Evolutionary conservation across 2,888 invertebrate species (phyloP), one percentile per base, ranked within the genome.

Genomic region (Tuta absoluta): DNA sequence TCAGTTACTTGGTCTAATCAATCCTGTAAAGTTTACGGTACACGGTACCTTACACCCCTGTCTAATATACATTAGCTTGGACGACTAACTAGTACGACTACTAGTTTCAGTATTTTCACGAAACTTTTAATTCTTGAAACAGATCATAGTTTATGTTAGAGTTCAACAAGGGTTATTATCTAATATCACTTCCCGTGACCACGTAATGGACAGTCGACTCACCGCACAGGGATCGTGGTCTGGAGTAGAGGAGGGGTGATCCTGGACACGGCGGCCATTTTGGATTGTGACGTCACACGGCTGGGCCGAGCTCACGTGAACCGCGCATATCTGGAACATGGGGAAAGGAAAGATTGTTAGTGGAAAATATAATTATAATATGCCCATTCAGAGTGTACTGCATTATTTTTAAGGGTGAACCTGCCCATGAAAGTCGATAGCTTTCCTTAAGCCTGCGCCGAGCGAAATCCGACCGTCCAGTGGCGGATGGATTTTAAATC

Each of bases 281-380:
- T 49, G 21, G 14, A 69, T 73, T 70, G 74, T 73, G 76, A 73
- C 75, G 74, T 79, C 77, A 80, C 75, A 72, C 72, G 72, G 74
- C 76, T 75, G 75, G 72, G 74, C 76, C 75, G 75, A 78, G 75
- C 75, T 85, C 74, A 89, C 76, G 88, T 81, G 71, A 90, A 82
- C 70, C 90, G 90, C 89, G 89, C 86, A 83, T 90, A 90, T 80
- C 90, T 90, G 85, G n/a, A 85, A 64, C 33, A 7, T 19, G 24
- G 56, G 11, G 21, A 58, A 58, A 58, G 10, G 37, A 2, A 11
- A 1, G 14, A 17, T 37, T 56, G 12, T 56, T 28, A 24, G 7
- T n/a, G n/a, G n/a, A n/a, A n/a, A n/a, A n/a, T 11, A 21, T 23
- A 28, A 10, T 10, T 10, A 33, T 33, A 33, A 33, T 8, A 33